Evolutionary conservation across 2,888 invertebrate genomes (phyloP).

Genomic region (Polylopha cassiicola): DNA sequence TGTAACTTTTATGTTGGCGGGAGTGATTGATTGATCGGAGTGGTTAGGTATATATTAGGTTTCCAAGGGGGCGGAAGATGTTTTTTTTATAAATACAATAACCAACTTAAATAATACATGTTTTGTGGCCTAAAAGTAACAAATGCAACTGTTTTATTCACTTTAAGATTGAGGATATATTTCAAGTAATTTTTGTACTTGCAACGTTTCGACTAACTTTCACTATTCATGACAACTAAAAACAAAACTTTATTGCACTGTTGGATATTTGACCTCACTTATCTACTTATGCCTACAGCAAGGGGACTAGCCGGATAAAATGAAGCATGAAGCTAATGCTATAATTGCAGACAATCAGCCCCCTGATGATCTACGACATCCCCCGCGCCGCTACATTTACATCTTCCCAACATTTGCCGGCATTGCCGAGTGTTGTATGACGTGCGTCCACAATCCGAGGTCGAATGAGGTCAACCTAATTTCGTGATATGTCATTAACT

Average conservation of each 20-base stretch:
- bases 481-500: not conserved
- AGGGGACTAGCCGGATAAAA: slow-evolving; percentile 53
- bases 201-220: too few species aligned
- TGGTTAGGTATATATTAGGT: slow-evolving; percentile 21
- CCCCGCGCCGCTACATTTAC: slow-evolving; percentile 47
- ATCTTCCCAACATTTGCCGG: slow-evolving; percentile 53
- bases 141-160: too few species aligned
- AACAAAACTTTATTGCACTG: slow-evolving; percentile 5
- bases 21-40: slow-evolving; percentile 69
- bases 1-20: slow-evolving; percentile 65
- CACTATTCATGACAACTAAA: too few species aligned
- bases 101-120: too few species aligned
- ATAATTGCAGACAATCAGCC: slow-evolving; percentile 73
- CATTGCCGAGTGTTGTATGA: slow-evolving; percentile 24
- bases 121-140: too few species aligned
- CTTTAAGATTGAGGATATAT: too few species aligned
- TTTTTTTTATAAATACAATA: too few species aligned
- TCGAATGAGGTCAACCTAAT: slow-evolving; percentile 15
- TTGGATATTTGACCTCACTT: too few species aligned
- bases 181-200: too few species aligned
- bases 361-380: slow-evolving; percentile 63
- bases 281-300: slow-evolving; percentile 31
- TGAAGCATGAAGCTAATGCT: slow-evolving; percentile 72
- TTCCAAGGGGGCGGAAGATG: slow-evolving; percentile 26
- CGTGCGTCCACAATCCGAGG: slow-evolving; percentile 16